Percentiles rank a stretch among this genome's conserved stretches.
Evolutionary conservation across 2,888 invertebrate species (phyloP).

Genomic region (Dicyrtomina minuta): DNA sequence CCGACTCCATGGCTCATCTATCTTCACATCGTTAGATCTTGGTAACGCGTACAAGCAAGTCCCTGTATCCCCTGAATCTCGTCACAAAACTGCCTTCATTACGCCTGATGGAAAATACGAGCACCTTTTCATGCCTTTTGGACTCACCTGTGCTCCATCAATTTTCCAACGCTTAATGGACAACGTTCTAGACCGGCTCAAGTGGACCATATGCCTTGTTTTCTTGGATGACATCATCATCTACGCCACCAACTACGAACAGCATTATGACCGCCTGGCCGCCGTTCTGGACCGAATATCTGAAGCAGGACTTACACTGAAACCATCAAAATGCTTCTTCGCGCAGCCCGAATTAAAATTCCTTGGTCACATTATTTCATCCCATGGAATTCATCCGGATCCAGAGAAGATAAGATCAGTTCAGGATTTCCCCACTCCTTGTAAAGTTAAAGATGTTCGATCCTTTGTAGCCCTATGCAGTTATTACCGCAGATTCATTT

Average conservation of each 20-base stretch:
- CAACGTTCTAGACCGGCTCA: no score
- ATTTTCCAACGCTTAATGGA: neutral
- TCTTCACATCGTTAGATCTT: conserved; percentile 39
- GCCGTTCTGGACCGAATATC: conserved; percentile 14
- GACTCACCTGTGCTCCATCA: neutral
- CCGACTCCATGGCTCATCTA: conserved; percentile 22
- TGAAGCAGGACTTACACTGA: conserved; percentile 13
- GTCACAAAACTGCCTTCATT: conserved; percentile 20
- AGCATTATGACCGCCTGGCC: conserved; percentile 44
- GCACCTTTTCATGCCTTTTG: conserved; percentile 1
- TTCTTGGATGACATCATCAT: conserved; percentile 55
- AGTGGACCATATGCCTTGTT: conserved; percentile 20
- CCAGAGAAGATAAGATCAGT: conserved; percentile 36
- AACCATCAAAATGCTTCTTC: conserved; percentile 33
- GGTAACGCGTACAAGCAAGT: conserved; percentile 13
- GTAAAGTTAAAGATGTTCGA: conserved; percentile 30
- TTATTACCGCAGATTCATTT: conserved; percentile 37
- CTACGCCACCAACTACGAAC: conserved; percentile 44
- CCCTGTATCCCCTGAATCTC: neutral
- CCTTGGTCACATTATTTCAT: conserved; percentile 23
- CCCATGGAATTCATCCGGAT: conserved; percentile 13
- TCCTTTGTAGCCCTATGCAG: conserved; percentile 37
- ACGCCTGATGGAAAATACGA: conserved; percentile 17
- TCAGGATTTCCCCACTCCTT: conserved; percentile 32
- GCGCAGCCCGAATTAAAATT: neutral